Evolutionary conservation across 2,113 vertebrate species (phyloP).

Genomic region (Turnix velox): DNA sequence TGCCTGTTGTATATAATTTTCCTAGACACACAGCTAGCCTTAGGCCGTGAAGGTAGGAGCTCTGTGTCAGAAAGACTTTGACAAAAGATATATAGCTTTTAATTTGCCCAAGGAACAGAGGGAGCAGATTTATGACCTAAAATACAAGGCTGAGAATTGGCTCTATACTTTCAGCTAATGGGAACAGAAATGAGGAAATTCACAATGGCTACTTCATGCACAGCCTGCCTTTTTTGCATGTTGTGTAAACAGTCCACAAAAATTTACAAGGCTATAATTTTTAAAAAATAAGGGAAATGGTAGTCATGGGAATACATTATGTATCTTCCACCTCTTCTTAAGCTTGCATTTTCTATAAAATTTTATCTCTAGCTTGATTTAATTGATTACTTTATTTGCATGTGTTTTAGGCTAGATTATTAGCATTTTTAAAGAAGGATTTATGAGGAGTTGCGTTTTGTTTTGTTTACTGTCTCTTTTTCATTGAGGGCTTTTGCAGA

Average conservation of each 20-base stretch:
- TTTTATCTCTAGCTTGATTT: not conserved
- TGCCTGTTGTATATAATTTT: constrained; percentile 48
- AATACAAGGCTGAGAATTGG: constrained; percentile 58
- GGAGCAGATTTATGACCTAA: constrained; percentile 59
- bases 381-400: constrained; percentile 18
- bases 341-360: not conserved
- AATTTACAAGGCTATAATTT: constrained; percentile 36
- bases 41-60: constrained; percentile 56
- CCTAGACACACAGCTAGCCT: constrained; percentile 54
- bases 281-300: not conserved
- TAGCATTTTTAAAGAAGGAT: not conserved
- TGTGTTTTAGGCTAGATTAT: not conserved
- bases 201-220: not conserved
- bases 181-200: constrained; percentile 41
- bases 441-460: not conserved
- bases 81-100: constrained; percentile 72
- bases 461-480: not conserved
- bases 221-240: constrained; percentile 11
- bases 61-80: constrained; percentile 64
- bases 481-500: not conserved
- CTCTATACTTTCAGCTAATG: constrained; percentile 57
- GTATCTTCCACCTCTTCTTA: not conserved
- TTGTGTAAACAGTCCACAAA: constrained; percentile 18
- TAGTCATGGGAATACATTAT: not conserved
- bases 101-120: constrained; percentile 66